Evolutionary conservation across 1,140 invertebrate genomes (phyloP).

Genomic region (Phymastichus coffea): DNA sequence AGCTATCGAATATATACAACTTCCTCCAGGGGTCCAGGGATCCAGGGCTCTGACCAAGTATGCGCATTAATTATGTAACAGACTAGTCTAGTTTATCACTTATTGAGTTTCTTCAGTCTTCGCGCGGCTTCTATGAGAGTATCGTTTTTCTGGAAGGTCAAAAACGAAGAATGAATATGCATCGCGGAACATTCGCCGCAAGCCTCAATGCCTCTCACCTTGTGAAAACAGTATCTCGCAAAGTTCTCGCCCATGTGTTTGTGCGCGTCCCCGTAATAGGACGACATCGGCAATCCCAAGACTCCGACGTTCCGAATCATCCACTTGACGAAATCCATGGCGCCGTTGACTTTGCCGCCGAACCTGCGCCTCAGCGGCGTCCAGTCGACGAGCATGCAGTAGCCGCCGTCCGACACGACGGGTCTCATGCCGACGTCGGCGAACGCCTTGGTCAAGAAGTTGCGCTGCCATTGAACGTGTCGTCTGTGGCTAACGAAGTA

Average conservation of each 20-base stretch:
- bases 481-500: constrained; percentile 79
- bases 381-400: constrained; percentile 95
- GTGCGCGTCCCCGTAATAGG: constrained; percentile 84
- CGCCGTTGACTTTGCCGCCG: constrained; percentile 65
- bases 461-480: constrained; percentile 82
- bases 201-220: too few relatives aligned
- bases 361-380: constrained; percentile 66
- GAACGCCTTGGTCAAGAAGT: constrained; percentile 78
- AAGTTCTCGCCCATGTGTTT: constrained; percentile 84
- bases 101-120: too few relatives aligned
- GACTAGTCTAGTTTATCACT: too few relatives aligned
- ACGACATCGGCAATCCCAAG: constrained; percentile 89
- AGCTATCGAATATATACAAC: too few relatives aligned
- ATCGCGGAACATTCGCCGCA: too few relatives aligned
- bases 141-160: too few relatives aligned
- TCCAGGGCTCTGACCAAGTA: too few relatives aligned
- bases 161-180: too few relatives aligned
- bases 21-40: too few relatives aligned
- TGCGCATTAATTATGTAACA: too few relatives aligned
- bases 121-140: too few relatives aligned
- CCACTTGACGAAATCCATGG: constrained; percentile 93
- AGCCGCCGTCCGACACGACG: constrained; percentile 92
- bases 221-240: constrained; percentile 91
- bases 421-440: constrained; percentile 82
- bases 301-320: constrained; percentile 90